Conservation (phyloP, 2,888 invertebrate genomes). For the Empis stercorea region DNA sequence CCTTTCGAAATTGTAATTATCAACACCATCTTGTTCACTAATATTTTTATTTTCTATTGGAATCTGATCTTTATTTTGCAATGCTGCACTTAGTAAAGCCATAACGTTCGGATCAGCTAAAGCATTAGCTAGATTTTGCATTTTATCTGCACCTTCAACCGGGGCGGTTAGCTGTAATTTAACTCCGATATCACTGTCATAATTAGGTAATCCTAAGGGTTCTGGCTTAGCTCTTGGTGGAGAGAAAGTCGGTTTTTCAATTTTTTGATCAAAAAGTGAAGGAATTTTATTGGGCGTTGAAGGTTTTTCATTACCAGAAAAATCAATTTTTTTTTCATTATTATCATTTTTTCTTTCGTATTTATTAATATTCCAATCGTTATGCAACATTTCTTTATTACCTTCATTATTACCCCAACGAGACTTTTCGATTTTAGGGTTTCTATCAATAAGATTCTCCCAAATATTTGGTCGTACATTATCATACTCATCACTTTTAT, state of each 20-base stretch:
- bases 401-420: neutral
- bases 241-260: slow-evolving; percentile 18
- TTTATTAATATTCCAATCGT: neutral
- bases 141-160: neutral
- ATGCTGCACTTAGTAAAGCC: slow-evolving; percentile 25
- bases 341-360: neutral
- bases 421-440: neutral
- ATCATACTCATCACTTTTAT: slow-evolving; percentile 13
- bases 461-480: slow-evolving; percentile 7
- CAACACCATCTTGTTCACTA: too few relatives aligned
- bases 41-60: too few relatives aligned
- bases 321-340: neutral
- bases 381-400: too few relatives aligned
- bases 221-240: slow-evolving; percentile 1
- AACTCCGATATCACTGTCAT: neutral
- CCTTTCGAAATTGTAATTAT: too few relatives aligned
- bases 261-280: slow-evolving; percentile 27
- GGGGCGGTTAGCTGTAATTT: neutral
- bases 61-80: slow-evolving; percentile 21
- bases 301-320: too few relatives aligned
- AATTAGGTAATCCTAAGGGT: slow-evolving; percentile 5
- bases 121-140: slow-evolving; percentile 20
- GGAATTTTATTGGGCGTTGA: slow-evolving; percentile 18
- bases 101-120: slow-evolving; percentile 30
- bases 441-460: slow-evolving; percentile 9